phyloP scores from a whole-genome alignment of 2,113 vertebrate genomes.

The Pogona vitticeps region DNA sequence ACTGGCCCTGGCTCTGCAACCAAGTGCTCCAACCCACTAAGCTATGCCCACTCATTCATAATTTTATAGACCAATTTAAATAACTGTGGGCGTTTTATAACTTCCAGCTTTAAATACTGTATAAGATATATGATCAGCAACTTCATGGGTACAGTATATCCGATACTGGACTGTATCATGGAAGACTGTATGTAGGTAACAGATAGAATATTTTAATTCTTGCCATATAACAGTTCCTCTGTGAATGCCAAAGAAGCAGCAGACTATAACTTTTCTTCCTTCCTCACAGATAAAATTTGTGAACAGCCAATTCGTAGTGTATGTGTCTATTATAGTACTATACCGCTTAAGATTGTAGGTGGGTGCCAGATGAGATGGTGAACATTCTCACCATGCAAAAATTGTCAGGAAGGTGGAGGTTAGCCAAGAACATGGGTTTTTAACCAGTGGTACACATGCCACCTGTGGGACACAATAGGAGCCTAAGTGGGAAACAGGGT shows the following conservation, averaged over 20 bases:
- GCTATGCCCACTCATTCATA: too few relatives aligned
- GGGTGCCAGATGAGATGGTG: too few relatives aligned
- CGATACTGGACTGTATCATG: not conserved
- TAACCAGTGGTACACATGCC: not conserved
- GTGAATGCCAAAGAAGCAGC: not conserved
- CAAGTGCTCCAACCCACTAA: too few relatives aligned
- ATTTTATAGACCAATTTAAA: not conserved
- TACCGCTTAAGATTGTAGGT: too few relatives aligned
- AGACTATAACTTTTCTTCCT: not conserved
- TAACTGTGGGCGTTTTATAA: not conserved
- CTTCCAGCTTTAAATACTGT: not conserved
- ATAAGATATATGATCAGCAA: not conserved
- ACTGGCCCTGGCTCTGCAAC: too few relatives aligned
- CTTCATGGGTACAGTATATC: not conserved
- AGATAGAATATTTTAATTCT: not conserved
- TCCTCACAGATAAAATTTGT: too few relatives aligned
- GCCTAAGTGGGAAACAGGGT: too few relatives aligned
- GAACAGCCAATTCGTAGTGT: too few relatives aligned
- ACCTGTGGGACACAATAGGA: too few relatives aligned
- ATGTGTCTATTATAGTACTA: too few relatives aligned
- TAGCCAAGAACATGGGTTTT: not conserved
- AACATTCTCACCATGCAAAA: too few relatives aligned
- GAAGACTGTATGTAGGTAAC: not conserved
- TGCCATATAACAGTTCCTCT: not conserved
- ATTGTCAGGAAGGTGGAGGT: too few relatives aligned